A percentile compares a stretch with the other conserved stretches of the same genome.
These are phyloP conservation scores for Thecocarcelia acutangulata DNA, from an alignment of 2,888 invertebrate genomes.

Conservation along the genomic window DNA sequence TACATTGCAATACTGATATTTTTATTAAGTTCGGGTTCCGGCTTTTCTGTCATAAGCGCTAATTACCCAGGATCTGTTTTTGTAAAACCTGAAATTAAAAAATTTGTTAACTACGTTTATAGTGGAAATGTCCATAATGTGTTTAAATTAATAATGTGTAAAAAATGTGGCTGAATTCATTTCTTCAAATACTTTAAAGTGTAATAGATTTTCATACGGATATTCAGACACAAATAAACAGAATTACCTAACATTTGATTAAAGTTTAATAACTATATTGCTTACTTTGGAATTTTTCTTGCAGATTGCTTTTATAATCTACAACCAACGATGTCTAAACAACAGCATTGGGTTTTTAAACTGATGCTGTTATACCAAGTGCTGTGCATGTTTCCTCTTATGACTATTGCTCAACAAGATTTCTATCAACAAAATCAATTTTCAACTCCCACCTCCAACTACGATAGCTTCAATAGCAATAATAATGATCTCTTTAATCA, in stretches of 20 bases:
- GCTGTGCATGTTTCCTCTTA: constrained; percentile 50
- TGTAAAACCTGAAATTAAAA: too few species aligned
- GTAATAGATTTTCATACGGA: constrained; percentile 33
- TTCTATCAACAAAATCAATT: constrained; percentile 66
- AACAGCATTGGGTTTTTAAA: constrained; percentile 54
- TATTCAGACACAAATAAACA: constrained; percentile 19
- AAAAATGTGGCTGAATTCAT: constrained; percentile 61
- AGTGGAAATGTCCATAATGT: constrained; percentile 41
- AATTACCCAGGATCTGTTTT: too few species aligned
- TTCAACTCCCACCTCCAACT: constrained; percentile 60
- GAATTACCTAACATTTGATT: constrained; percentile 34
- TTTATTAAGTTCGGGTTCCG: too few species aligned
- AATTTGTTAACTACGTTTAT: too few species aligned
- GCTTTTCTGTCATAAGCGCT: too few species aligned
- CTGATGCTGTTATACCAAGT: constrained; percentile 55
- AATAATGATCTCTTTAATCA: constrained; percentile 66
- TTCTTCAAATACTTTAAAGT: constrained; percentile 47
- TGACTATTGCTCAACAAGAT: constrained; percentile 63
- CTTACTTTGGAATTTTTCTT: constrained; percentile 1
- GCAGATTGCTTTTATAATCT: constrained; percentile 23
- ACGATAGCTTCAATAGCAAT: constrained; percentile 55
- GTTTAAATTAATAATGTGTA: constrained; percentile 40
- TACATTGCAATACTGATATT: too few species aligned
- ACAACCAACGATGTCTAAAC: constrained; percentile 57
- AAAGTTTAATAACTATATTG: constrained; percentile 8